These are phyloP conservation scores for Phaetusa simplex DNA, from an alignment of 2,113 vertebrate species.

Conservation along the genomic window DNA sequence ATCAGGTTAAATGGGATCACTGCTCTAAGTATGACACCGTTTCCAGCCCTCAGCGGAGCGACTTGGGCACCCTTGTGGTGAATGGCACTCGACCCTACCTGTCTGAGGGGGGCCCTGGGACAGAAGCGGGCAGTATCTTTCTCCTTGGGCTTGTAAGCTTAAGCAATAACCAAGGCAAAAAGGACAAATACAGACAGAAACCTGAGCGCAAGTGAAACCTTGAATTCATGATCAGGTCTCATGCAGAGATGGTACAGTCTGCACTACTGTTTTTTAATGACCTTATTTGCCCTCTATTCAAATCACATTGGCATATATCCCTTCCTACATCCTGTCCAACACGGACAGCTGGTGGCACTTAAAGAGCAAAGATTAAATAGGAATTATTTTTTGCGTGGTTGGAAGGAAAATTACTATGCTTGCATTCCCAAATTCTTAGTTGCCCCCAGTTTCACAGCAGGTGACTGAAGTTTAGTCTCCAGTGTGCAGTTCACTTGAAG, in stretches of 20 bases:
- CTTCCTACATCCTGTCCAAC: slow-evolving; percentile 2
- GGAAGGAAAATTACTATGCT: not conserved
- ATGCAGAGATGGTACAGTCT: not conserved
- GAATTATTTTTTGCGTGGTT: not conserved
- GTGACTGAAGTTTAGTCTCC: not conserved
- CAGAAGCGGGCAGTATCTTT: not conserved
- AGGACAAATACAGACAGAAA: not conserved
- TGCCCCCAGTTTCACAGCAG: not conserved
- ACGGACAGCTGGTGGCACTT: not conserved
- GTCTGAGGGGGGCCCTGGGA: not conserved
- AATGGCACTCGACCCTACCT: not conserved
- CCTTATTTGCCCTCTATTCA: not conserved
- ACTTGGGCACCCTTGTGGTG: not conserved
- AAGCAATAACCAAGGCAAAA: not conserved
- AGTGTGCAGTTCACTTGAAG: not conserved
- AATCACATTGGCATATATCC: not conserved
- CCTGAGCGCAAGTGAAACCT: not conserved
- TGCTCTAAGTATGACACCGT: not conserved
- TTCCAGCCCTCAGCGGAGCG: not conserved
- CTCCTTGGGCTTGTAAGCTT: not conserved
- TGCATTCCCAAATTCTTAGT: not conserved
- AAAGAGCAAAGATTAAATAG: not conserved
- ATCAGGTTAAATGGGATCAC: not conserved
- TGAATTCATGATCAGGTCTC: fast-evolving
- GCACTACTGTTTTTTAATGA: not conserved